Evolutionary conservation across 2,113 vertebrate species (phyloP).

Genomic region (Apodemus speciosus): DNA sequence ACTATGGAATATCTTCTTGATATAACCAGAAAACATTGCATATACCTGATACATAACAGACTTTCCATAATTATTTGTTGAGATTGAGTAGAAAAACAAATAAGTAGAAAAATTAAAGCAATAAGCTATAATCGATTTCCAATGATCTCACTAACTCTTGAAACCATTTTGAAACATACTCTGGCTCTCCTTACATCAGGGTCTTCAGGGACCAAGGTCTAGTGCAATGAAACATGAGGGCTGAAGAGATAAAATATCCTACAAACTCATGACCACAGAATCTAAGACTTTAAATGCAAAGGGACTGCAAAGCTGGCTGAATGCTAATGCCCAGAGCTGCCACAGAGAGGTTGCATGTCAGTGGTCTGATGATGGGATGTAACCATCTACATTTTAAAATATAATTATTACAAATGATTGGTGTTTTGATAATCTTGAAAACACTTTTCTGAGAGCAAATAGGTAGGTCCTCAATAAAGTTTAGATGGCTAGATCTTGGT

Average conservation of each 20-base stretch:
- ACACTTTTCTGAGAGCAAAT: neutral
- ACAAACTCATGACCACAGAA: neutral
- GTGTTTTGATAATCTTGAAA: neutral
- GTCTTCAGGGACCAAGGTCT: neutral
- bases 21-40: neutral
- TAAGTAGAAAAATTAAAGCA: constrained; percentile 36
- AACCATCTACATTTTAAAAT: constrained; percentile 3
- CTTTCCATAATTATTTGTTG: neutral
- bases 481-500: neutral
- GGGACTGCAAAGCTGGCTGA: neutral
- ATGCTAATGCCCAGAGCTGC: neutral
- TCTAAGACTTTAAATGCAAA: neutral
- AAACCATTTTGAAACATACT: neutral
- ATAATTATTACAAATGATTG: neutral
- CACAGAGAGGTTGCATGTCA: neutral
- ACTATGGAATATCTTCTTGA: neutral
- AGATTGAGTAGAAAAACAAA: neutral
- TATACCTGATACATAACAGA: neutral
- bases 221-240: neutral
- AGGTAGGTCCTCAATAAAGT: neutral
- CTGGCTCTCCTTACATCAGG: neutral
- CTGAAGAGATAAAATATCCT: neutral
- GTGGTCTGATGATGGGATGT: neutral
- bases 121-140: neutral
- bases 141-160: neutral